Base-by-base conservation (phyloP, 2,797 vertebrate species). In the Emys orbicularis region DNA sequence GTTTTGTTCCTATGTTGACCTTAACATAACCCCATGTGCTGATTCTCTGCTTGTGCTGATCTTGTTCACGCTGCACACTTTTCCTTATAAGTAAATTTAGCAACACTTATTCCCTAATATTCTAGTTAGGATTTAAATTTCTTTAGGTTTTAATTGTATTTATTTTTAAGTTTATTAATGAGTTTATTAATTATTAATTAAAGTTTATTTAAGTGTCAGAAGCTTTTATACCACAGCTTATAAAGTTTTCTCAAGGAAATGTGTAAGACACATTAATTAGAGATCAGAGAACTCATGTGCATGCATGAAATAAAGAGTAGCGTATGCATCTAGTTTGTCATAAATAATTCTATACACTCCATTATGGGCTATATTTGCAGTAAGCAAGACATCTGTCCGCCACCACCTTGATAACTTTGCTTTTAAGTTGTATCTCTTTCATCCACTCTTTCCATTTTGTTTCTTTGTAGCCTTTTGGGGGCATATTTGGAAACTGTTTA, bases 81-180 rank as follows among this genome's bases (percentile, higher is more conserved):
- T 34, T 85, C 34, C 41, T 65, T 1, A 0, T 95, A 97, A 96
- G 93, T 97, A 88, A 97, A 96, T 96, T 96, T 96, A 96, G 11
- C 7, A 80, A 25, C 86, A 89, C 27, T 94, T 96, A 92, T 54
- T 47, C 18, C 74, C 53, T 83, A 61, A 89, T 86, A 88, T 92
- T 94, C 83, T 96, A 93, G 79, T n/a, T 94, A 87, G 13, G 15
- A 82, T 86, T 90, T 96, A 65, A 88, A 95, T n/a, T 5, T 92
- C 57, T 84, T 93, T 86, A 90, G 81, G 41, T 19, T 86, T 29
- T 3, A 56, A 18, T 80, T 84, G 61, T 34, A 68, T 59, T 44
- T 86, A 91, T 81, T 34, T 61, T 89, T 77, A 9, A 49, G 2
- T 21, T 5, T 86, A 72, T 81, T 57, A 83, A 93, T 41, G 37